These are phyloP conservation scores for Salticus scenicus DNA, from an alignment of 2,888 invertebrate genomes.

Conservation along the genomic window DNA sequence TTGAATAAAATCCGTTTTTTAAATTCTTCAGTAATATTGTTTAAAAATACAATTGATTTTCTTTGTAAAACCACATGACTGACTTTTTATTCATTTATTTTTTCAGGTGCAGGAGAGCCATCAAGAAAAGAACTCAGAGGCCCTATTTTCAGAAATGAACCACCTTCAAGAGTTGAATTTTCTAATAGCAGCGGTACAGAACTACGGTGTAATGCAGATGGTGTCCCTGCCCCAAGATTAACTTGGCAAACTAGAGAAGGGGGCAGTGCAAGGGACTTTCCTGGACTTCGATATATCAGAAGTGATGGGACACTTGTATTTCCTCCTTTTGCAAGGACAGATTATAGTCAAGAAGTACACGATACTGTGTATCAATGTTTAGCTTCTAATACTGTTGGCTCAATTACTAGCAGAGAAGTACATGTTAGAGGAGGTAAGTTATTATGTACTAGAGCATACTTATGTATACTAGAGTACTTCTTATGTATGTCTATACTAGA, in stretches of 20 bases:
- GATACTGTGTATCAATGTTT: conserved; percentile 74
- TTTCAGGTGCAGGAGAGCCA: conserved; percentile 29
- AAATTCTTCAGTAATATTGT: no score
- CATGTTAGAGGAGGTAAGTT: conserved; percentile 75
- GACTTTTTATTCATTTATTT: neutral
- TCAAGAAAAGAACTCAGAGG: conserved; percentile 48
- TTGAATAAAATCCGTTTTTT: no score
- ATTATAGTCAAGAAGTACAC: conserved; percentile 74
- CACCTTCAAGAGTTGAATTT: conserved; percentile 45
- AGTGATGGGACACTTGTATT: conserved; percentile 75
- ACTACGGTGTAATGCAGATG: conserved; percentile 49
- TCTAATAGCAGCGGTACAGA: conserved; percentile 58
- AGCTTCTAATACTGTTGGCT: conserved; percentile 75
- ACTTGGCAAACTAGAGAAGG: conserved; percentile 73
- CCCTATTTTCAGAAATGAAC: conserved; percentile 44
- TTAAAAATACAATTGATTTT: no score
- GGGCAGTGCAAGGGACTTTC: conserved; percentile 73
- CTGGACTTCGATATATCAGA: conserved; percentile 74
- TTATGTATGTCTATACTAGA: no score
- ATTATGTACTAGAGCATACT: no score
- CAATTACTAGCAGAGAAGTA: conserved; percentile 74
- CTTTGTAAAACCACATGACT: no score
- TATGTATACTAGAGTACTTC: no score
- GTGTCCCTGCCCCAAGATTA: conserved; percentile 33
- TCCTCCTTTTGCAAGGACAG: conserved; percentile 73